Evolutionary conservation across 2,113 vertebrate species (phyloP).

Genomic region (Muntiacus reevesi): DNA sequence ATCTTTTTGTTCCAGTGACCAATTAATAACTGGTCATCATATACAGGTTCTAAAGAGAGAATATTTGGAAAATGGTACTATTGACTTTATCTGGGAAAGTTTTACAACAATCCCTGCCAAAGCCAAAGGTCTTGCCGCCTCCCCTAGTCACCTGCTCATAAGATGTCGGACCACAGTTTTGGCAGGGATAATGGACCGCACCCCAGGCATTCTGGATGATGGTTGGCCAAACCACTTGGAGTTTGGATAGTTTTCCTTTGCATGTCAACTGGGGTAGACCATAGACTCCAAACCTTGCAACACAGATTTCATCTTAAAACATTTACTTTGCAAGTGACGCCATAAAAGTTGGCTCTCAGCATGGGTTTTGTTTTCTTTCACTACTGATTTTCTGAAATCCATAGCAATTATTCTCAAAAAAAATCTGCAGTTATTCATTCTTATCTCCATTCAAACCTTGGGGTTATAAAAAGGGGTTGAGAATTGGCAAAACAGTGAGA

Average conservation of each 20-base stretch:
- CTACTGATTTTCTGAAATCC: neutral
- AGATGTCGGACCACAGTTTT: neutral
- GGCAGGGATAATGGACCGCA: accelerated
- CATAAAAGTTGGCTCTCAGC: slow-evolving; percentile 6
- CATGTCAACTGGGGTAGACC: neutral
- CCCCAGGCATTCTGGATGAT: neutral
- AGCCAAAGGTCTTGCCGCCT: neutral
- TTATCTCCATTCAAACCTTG: neutral
- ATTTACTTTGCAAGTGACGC: neutral
- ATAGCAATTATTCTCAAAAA: slow-evolving; percentile 17
- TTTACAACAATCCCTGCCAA: neutral
- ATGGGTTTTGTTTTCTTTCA: neutral
- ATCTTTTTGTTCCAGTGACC: neutral
- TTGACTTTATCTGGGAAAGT: neutral
- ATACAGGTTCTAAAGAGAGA: neutral
- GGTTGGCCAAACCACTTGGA: neutral
- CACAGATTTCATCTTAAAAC: neutral
- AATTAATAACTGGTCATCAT: neutral
- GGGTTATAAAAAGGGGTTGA: neutral
- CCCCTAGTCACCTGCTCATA: neutral
- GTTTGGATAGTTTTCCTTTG: neutral
- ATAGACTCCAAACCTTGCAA: neutral
- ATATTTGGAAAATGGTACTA: neutral
- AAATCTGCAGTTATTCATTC: neutral
- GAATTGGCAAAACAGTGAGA: neutral